phyloP scores from a whole-genome alignment of 2,888 invertebrate genomes.

The Strigamia maritima region DNA sequence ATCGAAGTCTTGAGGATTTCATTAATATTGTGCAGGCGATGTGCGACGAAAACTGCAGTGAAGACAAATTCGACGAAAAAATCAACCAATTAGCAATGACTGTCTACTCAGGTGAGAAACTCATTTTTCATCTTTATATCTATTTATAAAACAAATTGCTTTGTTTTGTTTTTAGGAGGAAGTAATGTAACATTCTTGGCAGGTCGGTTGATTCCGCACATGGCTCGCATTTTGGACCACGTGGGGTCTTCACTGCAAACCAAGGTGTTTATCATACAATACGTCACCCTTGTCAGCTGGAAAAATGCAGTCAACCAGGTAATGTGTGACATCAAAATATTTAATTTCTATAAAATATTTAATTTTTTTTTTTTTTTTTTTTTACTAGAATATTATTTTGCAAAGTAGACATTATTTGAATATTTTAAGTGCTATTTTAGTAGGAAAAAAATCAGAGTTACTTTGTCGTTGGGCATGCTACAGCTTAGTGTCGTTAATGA shows the following conservation, averaged over 20 bases:
- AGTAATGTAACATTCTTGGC: not conserved
- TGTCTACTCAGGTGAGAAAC: not conserved
- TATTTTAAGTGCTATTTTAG: not conserved
- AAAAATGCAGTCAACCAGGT: not conserved
- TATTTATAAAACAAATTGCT: not conserved
- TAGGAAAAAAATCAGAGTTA: not conserved
- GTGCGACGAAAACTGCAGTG: conserved; percentile 1
- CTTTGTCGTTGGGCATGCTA: conserved; percentile 6
- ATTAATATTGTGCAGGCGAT: not conserved
- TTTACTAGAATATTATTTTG: not conserved
- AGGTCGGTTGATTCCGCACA: not conserved
- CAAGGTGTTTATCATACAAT: not conserved
- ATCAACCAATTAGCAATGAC: not conserved
- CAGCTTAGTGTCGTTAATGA: not conserved
- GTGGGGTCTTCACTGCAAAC: not conserved
- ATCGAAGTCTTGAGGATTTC: not conserved
- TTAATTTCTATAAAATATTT: not conserved
- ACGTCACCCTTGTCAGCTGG: not conserved
- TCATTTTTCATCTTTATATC: not conserved
- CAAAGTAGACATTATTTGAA: not conserved
- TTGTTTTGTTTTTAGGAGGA: not conserved
- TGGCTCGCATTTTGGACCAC: not conserved
- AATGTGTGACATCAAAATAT: not conserved
- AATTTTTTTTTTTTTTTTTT: not conserved
- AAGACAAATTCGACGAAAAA: conserved; percentile 1